A percentile compares a stretch with the other conserved stretches of the same genome.
Conservation (phyloP, 2,113 vertebrate genomes). For the Fregata magnificens region DNA sequence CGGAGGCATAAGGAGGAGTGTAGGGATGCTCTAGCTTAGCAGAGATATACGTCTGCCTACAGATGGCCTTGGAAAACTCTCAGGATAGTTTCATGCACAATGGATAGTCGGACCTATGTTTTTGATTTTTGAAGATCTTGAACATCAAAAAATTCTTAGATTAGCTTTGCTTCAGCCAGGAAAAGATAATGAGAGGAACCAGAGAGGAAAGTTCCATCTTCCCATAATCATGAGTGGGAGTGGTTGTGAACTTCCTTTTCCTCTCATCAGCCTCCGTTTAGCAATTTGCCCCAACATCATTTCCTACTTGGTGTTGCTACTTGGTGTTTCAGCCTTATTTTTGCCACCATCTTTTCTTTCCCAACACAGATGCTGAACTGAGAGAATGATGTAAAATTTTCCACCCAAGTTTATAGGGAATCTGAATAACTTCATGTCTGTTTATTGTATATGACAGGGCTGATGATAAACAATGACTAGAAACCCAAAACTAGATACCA, state of each 20-base stretch:
- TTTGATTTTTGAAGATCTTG: neutral
- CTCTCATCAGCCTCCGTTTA: neutral
- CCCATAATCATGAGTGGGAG: neutral
- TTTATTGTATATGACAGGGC: neutral
- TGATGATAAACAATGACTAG: neutral
- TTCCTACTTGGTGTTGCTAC: neutral
- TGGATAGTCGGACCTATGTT: neutral
- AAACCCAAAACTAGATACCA: neutral
- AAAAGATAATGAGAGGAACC: neutral
- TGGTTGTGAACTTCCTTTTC: neutral
- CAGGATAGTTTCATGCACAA: rapidly evolving
- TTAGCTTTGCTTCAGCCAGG: neutral
- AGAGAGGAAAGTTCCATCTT: neutral
- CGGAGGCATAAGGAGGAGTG: neutral
- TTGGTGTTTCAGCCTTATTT: neutral
- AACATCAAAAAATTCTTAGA: neutral
- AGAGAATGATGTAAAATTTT: neutral
- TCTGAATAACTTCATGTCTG: neutral
- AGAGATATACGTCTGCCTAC: neutral
- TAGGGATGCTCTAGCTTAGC: neutral
- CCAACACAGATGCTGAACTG: neutral
- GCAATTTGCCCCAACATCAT: neutral
- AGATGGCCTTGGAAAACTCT: neutral
- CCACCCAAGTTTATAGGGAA: neutral
- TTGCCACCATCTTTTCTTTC: neutral